Conservation (phyloP, 2,888 invertebrate genomes). For the Prionchulus punctatus region DNA sequence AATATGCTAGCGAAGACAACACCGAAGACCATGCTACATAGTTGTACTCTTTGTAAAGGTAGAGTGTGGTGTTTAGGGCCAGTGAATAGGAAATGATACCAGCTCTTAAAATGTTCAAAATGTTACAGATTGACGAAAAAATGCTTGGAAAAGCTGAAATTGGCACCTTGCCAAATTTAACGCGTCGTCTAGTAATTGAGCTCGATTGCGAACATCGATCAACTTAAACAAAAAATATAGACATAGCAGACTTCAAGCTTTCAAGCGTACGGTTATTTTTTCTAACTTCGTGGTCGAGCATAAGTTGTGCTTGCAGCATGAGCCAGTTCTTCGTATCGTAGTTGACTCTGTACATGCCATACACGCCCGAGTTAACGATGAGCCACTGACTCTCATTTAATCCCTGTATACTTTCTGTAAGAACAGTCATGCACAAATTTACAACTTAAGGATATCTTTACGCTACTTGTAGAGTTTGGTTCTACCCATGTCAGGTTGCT, state of each 20-base stretch:
- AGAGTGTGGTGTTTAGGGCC: conserved; percentile 1
- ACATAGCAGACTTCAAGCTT: neutral
- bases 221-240: neutral
- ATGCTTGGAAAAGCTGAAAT: neutral
- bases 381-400: conserved; percentile 9
- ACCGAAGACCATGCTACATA: neutral
- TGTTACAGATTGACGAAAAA: neutral
- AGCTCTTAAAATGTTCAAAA: neutral
- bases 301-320: neutral
- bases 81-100: neutral
- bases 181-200: conserved; percentile 11
- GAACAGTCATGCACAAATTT: too few species aligned
- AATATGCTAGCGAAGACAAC: neutral
- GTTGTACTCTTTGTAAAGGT: neutral
- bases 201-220: neutral
- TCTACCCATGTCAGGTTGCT: too few species aligned
- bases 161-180: conserved; percentile 8
- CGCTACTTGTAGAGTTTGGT: too few species aligned
- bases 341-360: conserved; percentile 27
- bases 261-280: neutral
- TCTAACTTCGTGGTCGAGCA: neutral
- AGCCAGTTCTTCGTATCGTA: conserved; percentile 18
- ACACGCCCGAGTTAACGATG: conserved; percentile 23
- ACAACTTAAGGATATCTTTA: too few species aligned
- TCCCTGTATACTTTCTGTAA: too few species aligned